Percentiles rank a stretch among this genome's conserved stretches.
Evolutionary conservation across 2,888 invertebrate genomes (phyloP).

Genomic region (Neuroscelio doddi): DNA sequence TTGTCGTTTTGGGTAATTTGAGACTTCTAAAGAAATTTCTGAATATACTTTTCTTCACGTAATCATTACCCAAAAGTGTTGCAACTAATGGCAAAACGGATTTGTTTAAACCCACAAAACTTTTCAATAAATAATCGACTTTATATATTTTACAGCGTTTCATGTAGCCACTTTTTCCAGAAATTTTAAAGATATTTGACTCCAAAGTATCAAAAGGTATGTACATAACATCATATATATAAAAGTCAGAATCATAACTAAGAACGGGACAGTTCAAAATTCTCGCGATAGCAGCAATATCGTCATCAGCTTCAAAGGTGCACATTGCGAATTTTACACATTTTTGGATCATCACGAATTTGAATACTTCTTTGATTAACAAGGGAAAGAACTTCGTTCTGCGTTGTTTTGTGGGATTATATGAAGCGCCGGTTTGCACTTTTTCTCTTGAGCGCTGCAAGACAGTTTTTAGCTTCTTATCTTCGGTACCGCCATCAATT

Average conservation of each 20-base stretch:
- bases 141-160: constrained; percentile 82
- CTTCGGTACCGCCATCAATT: constrained; percentile 86
- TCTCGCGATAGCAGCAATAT: constrained; percentile 87
- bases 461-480: constrained; percentile 81
- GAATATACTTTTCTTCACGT: constrained; percentile 80
- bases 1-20: constrained; percentile 73
- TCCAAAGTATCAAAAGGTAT: constrained; percentile 84
- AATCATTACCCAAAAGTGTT: constrained; percentile 92
- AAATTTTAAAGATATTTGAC: constrained; percentile 64
- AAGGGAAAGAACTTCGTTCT: constrained; percentile 81
- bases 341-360: constrained; percentile 79
- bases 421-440: constrained; percentile 74
- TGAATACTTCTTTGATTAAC: constrained; percentile 83
- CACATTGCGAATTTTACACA: constrained; percentile 81
- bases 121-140: constrained; percentile 79
- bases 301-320: constrained; percentile 92
- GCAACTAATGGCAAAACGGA: constrained; percentile 85
- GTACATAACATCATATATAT: constrained; percentile 87
- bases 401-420: constrained; percentile 75
- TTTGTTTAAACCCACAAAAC: constrained; percentile 79
- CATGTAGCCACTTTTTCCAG: constrained; percentile 65
- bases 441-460: constrained; percentile 76
- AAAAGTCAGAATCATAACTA: constrained; percentile 96
- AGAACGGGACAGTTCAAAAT: constrained; percentile 87
- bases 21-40: constrained; percentile 80